phyloP scores from a whole-genome alignment of 2,888 invertebrate genomes.

The Germaria angustata region DNA sequence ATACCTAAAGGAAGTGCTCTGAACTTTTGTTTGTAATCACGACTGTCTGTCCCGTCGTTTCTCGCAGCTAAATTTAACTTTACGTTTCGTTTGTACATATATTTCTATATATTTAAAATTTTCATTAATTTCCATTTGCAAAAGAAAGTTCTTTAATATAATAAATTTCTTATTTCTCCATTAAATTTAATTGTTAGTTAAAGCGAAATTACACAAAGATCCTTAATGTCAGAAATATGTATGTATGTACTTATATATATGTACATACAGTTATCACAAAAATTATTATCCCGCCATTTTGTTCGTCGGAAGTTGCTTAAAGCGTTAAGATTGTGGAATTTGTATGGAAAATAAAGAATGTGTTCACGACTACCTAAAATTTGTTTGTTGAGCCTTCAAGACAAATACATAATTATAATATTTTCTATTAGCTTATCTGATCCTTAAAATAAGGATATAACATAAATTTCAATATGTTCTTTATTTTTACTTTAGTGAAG shows the following conservation, averaged over 20 bases:
- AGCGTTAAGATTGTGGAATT: slow-evolving; percentile 39
- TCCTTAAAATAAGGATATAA: slow-evolving; percentile 76
- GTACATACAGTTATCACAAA: slow-evolving; percentile 25
- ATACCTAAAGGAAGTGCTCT: too few species aligned
- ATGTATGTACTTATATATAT: too few species aligned
- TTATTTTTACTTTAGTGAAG: slow-evolving; percentile 29
- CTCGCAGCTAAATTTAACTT: too few species aligned
- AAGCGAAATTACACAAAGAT: slow-evolving; percentile 40
- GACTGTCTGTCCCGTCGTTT: too few species aligned
- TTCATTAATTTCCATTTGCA: neutral
- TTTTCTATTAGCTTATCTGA: slow-evolving; percentile 80
- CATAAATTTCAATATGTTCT: slow-evolving; percentile 74
- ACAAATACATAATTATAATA: slow-evolving; percentile 79
- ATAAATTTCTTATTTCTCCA: slow-evolving; percentile 19
- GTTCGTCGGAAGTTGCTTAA: neutral
- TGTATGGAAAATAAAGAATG: slow-evolving; percentile 11
- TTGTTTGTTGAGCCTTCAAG: slow-evolving; percentile 67
- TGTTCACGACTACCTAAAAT: neutral
- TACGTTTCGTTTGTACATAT: neutral
- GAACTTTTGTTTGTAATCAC: too few species aligned
- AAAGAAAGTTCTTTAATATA: slow-evolving; percentile 44
- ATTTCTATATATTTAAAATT: slow-evolving; percentile 3
- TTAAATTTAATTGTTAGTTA: slow-evolving; percentile 55
- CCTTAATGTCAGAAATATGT: slow-evolving; percentile 15
- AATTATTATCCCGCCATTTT: neutral